Conservation (phyloP, 2,113 vertebrate species). For the Malaclemys terrapin region DNA sequence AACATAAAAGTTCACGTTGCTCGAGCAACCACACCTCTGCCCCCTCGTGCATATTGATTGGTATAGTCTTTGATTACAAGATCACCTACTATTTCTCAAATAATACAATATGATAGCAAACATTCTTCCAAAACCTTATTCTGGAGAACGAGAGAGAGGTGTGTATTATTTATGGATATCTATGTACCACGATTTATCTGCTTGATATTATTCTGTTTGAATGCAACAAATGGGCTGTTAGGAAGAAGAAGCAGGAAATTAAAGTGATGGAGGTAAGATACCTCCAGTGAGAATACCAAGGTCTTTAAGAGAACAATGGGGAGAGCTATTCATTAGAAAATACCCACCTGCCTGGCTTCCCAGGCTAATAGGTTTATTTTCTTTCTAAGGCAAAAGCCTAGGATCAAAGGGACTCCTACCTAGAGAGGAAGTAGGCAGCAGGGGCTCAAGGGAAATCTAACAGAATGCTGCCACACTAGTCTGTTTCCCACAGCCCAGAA, state of each 20-base stretch:
- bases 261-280: not conserved
- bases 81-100: not conserved
- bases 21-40: not conserved
- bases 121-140: not conserved
- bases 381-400: not conserved
- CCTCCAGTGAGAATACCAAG: not conserved
- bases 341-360: not conserved
- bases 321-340: conserved; percentile 17
- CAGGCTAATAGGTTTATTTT: not conserved
- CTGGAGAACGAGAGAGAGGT: not conserved
- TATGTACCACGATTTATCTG: not conserved
- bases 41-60: not conserved
- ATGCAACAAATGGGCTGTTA: not conserved
- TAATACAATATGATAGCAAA: not conserved
- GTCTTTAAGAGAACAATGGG: not conserved
- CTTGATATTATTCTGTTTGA: not conserved
- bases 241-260: not conserved
- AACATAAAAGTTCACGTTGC: not conserved
- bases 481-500: not conserved
- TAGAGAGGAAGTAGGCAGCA: not conserved
- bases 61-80: not conserved
- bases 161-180: not conserved
- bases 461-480: not conserved
- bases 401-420: not conserved
- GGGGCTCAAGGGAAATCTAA: not conserved